Evolutionary conservation across 2,113 vertebrate species (phyloP).

Genomic region (Caranx melampygus): DNA sequence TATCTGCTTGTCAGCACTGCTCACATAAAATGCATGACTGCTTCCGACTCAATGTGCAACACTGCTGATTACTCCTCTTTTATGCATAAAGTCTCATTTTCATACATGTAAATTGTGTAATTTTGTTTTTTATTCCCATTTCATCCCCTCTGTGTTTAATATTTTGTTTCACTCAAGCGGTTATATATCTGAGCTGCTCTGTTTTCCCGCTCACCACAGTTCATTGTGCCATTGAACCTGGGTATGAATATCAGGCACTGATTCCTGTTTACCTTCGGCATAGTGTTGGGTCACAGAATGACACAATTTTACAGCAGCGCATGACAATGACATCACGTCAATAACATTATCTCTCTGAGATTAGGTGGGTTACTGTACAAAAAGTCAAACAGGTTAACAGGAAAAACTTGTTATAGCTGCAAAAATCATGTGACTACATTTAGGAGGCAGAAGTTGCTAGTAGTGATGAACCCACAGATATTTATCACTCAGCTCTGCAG

Average conservation of each 20-base stretch:
- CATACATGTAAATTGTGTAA: neutral
- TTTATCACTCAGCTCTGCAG: no score
- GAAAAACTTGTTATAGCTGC: neutral
- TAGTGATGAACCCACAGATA: neutral
- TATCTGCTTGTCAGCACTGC: no score
- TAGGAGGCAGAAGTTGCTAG: neutral
- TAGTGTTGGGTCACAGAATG: neutral
- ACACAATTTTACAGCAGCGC: neutral
- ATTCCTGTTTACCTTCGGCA: neutral
- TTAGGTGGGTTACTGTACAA: neutral
- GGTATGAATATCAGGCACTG: neutral
- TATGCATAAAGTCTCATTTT: neutral
- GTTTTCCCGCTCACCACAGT: neutral
- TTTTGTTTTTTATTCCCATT: neutral
- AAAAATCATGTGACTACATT: neutral
- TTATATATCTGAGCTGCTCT: neutral
- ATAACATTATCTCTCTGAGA: neutral
- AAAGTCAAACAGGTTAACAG: no score
- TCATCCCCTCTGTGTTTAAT: neutral
- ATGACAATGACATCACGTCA: slow-evolving; percentile 7
- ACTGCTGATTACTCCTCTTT: no score
- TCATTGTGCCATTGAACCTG: neutral
- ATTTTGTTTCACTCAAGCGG: neutral
- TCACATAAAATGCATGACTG: neutral
- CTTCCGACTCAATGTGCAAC: neutral